Base-by-base conservation (phyloP, 2,888 invertebrate species). In the Hylaea fasciaria region DNA sequence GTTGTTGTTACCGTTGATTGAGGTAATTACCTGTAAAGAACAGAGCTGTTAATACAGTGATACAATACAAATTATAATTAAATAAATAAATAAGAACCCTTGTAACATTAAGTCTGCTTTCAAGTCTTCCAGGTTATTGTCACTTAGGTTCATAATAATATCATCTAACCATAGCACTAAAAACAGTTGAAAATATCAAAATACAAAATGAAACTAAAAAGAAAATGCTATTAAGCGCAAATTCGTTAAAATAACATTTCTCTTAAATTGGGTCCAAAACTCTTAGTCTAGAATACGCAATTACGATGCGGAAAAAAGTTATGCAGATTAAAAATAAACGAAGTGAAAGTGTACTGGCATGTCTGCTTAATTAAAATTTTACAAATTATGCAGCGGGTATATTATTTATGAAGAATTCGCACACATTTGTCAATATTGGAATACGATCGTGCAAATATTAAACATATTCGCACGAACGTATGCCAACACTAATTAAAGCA, bases 1-100 rank as follows among this genome's bases (percentile, higher is more conserved):
- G 11, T 48, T 3, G 49, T 22, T 35, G 46, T 28, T 16, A n/a
- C 12, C 55, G 39, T 45, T n/a, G 29, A 43, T 57, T 32, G 28
- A 2, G 41, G 13, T 53, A 32, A 55, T 65, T 68, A 68, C 68
- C 68, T 68, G 68, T 1, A 68, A 68, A 51, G 12, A 61, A 57
- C 9, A 54, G 13, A n/a, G 14, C 4, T 46, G 11, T 39, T 45
- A 53, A 45, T 22, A 49, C 12, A 7, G 14, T 14, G 4, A 5
- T 29, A 32, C 5, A 13, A 37, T 37, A 37, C n/a, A n/a, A n/a
- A n/a, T 37, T 12, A 12, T 12, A n/a, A 1, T 12, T 37, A 32
- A 7, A 9, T 5, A 5, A 28, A 28, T 28, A 28, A n/a, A n/a
- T n/a, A n/a, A n/a, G n/a, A n/a, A n/a, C n/a, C n/a, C n/a, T n/a